phyloP scores from a whole-genome alignment of 1,140 invertebrate genomes.

The Propsilocerus akamusi region DNA sequence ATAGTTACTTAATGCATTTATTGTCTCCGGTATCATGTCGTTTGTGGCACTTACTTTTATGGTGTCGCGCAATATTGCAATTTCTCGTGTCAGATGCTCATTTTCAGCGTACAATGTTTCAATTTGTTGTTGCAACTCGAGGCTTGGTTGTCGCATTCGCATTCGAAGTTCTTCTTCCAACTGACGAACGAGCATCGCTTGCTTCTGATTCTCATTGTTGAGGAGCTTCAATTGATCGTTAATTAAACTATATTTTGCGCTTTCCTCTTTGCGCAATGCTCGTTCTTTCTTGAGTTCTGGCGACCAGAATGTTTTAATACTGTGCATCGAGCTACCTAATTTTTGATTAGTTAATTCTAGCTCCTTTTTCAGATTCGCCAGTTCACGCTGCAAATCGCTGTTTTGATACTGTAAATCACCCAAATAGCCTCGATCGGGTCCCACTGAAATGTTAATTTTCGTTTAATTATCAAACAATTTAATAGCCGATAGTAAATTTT shows the following conservation, averaged over 20 bases:
- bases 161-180: slow-evolving; percentile 78
- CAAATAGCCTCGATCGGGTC: slow-evolving; percentile 41
- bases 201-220: slow-evolving; percentile 97
- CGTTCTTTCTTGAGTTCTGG: slow-evolving; percentile 97
- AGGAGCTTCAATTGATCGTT: slow-evolving; percentile 93
- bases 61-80: slow-evolving; percentile 83
- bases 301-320: slow-evolving; percentile 99
- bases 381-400: slow-evolving; percentile 85
- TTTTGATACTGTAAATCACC: slow-evolving; percentile 90
- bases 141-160: slow-evolving; percentile 65
- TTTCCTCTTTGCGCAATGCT: slow-evolving; percentile 91
- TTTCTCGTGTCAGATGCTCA: slow-evolving; percentile 86
- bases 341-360: slow-evolving; percentile 95
- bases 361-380: slow-evolving; percentile 91
- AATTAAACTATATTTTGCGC: slow-evolving; percentile 89
- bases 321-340: slow-evolving; percentile 95
- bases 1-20: not conserved
- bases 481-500: not conserved
- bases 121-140: slow-evolving; percentile 81
- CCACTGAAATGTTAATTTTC: slow-evolving; percentile 21
- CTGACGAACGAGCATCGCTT: slow-evolving; percentile 84
- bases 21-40: not conserved
- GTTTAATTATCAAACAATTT: not conserved
- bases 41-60: slow-evolving; percentile 59
- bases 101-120: slow-evolving; percentile 85